Percentiles rank a stretch among this genome's conserved stretches.
phyloP scores from a whole-genome alignment of 2,888 invertebrate genomes.

The Aromia moschata region DNA sequence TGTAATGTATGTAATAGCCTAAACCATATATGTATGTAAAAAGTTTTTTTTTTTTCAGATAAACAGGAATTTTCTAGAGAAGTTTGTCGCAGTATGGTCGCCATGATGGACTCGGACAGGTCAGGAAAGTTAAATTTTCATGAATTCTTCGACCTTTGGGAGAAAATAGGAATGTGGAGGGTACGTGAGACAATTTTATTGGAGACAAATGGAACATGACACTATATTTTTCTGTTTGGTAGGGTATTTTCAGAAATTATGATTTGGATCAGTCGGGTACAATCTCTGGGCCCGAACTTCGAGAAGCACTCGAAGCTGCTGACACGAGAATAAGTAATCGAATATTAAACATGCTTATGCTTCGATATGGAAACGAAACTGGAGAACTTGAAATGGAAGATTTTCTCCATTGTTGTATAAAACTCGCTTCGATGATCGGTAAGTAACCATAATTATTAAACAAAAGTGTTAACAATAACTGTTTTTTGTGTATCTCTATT shows the following conservation, averaged over 20 bases:
- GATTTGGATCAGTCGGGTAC: constrained; percentile 82
- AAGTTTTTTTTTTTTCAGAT: constrained; percentile 53
- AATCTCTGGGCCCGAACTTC: constrained; percentile 81
- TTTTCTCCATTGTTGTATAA: constrained; percentile 91
- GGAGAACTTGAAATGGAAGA: constrained; percentile 91
- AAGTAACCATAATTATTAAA: constrained; percentile 4
- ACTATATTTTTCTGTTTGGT: constrained; percentile 51
- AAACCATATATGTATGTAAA: too few relatives aligned
- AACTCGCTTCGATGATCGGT: constrained; percentile 95
- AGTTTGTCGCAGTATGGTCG: constrained; percentile 90
- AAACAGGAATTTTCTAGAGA: constrained; percentile 82
- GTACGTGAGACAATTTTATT: constrained; percentile 63
- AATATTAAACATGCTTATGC: constrained; percentile 85
- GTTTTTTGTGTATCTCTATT: too few relatives aligned
- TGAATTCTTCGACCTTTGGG: constrained; percentile 87
- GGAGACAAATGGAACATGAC: too few relatives aligned
- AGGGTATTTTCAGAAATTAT: constrained; percentile 87
- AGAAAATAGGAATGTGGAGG: constrained; percentile 87
- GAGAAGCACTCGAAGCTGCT: constrained; percentile 85
- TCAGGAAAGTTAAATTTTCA: constrained; percentile 91
- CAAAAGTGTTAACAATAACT: too few relatives aligned
- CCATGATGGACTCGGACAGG: constrained; percentile 88
- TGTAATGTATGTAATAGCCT: too few relatives aligned
- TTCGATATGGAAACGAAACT: constrained; percentile 86
- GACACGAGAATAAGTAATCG: constrained; percentile 91